Conservation (phyloP, 1,140 invertebrate species). For the Battus philenor region DNA sequence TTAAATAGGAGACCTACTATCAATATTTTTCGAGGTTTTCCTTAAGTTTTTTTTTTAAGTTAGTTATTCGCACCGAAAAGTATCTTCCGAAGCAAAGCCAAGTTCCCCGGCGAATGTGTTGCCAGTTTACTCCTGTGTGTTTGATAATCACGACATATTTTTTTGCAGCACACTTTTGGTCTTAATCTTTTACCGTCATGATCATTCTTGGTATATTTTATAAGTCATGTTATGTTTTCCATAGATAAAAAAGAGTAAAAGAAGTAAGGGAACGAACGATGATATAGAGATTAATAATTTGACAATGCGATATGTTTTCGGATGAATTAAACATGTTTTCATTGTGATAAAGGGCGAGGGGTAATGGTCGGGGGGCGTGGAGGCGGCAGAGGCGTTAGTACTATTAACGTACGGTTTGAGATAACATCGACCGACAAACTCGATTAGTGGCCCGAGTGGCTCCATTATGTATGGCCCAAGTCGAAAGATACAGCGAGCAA, state of each 20-base stretch:
- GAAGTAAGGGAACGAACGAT: constrained; percentile 16
- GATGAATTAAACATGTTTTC: constrained; percentile 56
- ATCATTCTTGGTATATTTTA: too few relatives aligned
- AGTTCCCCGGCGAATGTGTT: too few relatives aligned
- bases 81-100: too few relatives aligned
- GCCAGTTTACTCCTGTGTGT: too few relatives aligned
- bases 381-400: constrained; percentile 49
- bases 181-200: too few relatives aligned
- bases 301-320: constrained; percentile 27
- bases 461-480: constrained; percentile 27
- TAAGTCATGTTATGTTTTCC: too few relatives aligned
- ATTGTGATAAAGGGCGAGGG: constrained; percentile 27
- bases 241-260: background rate
- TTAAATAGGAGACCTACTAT: too few relatives aligned
- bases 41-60: too few relatives aligned
- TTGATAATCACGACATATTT: too few relatives aligned
- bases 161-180: too few relatives aligned
- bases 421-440: constrained; percentile 73
- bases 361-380: constrained; percentile 23
- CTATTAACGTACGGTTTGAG: constrained; percentile 68
- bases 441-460: constrained; percentile 66
- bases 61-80: too few relatives aligned
- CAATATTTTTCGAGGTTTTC: too few relatives aligned
- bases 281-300: constrained; percentile 29
- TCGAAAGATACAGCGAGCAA: constrained; percentile 7